Evolutionary conservation across 2,888 invertebrate genomes (phyloP), one percentile per base, ranked within the genome.

Genomic region (Pecten maximus): DNA sequence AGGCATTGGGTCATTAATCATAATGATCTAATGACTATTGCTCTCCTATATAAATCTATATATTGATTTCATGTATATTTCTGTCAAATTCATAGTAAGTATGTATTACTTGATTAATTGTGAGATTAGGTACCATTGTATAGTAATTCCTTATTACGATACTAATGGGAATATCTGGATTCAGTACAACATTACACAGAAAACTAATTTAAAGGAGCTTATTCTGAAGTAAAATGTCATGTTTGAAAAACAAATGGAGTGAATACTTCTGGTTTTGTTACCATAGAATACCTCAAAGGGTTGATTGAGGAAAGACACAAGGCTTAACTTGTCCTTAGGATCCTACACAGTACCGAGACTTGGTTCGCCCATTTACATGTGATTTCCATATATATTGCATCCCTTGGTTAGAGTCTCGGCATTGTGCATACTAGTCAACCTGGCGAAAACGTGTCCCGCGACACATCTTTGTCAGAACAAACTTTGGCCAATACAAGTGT

Each of bases 381-480:
- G 35, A 74, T 74, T 74, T 74, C 28, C 74, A 74, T 74, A 74
- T 74, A 74, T 74, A 74, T 74, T 74, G 74, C 74, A 74, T 74
- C 28, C 35, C 35, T 23, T 74, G 74, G 74, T 74, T 74, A 74
- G 10, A 74, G 74, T 15, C 35, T 15, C 10, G 35, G 74, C 35
- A 74, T 3, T 74, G 74, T 35, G 35, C 74, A 74, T 35, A 28
- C 74, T 19, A 35, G 74, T 0, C 2, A 35, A 74, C 74, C 74
- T 74, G 50, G 50, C 50, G 50, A 54, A 54, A 19, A 54, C 2
- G 12, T 74, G 74, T 35, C 74, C 74, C 35, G 28, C 74, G 74
- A 15, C 74, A 15, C 28, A 74, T 74, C 74, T 23, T 74, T 35
- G 74, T 74, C 74, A 35, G 74, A 74, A 74, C 74, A 35, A 74